Conservation (phyloP, 2,113 vertebrate species). For the Egretta garzetta region DNA sequence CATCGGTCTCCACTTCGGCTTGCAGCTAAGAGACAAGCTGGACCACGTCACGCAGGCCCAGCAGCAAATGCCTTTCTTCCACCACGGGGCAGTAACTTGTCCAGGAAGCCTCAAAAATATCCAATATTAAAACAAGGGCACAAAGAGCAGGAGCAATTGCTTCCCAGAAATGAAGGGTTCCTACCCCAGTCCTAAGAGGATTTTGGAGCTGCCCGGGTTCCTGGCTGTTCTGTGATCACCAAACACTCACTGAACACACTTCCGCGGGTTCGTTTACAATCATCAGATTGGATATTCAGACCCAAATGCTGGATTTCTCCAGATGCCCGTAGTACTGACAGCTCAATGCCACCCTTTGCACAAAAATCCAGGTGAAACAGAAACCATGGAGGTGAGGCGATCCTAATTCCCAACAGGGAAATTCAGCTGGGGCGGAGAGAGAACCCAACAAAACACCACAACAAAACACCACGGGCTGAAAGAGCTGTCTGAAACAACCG, state of each 20-base stretch:
- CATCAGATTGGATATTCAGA: neutral
- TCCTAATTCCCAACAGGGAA: neutral
- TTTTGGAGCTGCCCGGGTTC: neutral
- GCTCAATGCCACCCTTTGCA: neutral
- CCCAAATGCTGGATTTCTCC: neutral
- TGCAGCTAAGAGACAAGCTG: neutral
- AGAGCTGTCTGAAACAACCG: neutral
- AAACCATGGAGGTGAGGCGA: neutral
- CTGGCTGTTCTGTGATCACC: neutral
- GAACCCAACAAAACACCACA: too few species aligned
- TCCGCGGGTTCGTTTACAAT: neutral
- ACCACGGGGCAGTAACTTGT: neutral
- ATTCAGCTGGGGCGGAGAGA: neutral
- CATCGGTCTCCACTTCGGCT: rapidly evolving
- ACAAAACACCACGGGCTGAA: neutral
- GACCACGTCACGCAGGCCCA: neutral
- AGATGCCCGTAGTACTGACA: neutral
- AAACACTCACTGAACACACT: neutral
- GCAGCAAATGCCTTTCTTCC: rapidly evolving
- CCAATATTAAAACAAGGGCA: neutral
- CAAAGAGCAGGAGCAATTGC: neutral
- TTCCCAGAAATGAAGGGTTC: neutral
- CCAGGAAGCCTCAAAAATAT: neutral
- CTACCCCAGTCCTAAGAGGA: neutral
- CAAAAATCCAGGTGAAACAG: neutral